Percentiles rank a stretch among this genome's conserved stretches.
Evolutionary conservation across 2,113 vertebrate genomes (phyloP).

Genomic region (Leptobrachium leishanense): DNA sequence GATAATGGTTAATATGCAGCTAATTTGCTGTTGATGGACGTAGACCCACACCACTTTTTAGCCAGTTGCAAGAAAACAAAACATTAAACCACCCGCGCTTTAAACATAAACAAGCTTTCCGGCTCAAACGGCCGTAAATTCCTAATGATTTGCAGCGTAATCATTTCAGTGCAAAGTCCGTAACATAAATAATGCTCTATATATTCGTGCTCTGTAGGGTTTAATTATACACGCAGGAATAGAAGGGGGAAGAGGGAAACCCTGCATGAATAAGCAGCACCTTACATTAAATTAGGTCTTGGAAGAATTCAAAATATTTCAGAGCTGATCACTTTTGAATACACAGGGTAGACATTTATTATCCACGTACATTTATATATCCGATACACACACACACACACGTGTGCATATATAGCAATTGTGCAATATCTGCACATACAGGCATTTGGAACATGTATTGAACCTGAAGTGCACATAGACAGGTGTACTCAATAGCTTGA

Average conservation of each 20-base stretch:
- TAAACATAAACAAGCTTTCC: not conserved
- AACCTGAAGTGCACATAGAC: not conserved
- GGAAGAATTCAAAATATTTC: not conserved
- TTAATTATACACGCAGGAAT: not conserved
- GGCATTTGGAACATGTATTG: not conserved
- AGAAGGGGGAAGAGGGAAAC: not conserved
- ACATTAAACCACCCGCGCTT: not conserved
- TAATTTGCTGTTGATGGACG: too few relatives aligned
- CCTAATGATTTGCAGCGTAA: not conserved
- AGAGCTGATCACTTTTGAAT: not conserved
- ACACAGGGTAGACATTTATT: not conserved
- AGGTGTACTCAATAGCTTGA: not conserved
- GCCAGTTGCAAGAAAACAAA: not conserved
- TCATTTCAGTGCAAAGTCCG: not conserved
- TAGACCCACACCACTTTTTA: not conserved
- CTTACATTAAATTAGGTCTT: not conserved
- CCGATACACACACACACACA: too few relatives aligned
- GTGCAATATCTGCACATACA: not conserved
- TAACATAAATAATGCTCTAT: not conserved
- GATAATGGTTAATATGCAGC: not conserved
- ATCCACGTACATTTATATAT: not conserved
- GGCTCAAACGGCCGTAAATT: not conserved
- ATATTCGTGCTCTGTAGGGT: not conserved
- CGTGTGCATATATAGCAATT: not conserved
- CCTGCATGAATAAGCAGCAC: not conserved